phyloP scores from a whole-genome alignment of 53 echinoderm and acorn worm species.

The Holothuria scabra region DNA sequence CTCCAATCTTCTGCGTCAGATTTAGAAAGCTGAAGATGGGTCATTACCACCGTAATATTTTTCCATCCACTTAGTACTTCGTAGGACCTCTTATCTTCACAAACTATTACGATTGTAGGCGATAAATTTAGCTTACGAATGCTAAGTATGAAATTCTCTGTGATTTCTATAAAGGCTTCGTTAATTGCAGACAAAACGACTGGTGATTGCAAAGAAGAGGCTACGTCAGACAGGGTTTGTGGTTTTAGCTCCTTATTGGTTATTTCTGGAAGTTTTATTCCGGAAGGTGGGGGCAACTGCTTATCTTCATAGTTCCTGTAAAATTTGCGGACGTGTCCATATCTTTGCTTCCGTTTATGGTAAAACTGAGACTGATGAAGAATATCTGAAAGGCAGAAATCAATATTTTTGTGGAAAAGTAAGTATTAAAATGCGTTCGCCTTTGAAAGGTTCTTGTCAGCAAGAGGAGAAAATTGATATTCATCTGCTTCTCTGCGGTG shows the following conservation, averaged over 20 bases:
- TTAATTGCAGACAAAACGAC: constrained; percentile 44
- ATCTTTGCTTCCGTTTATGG: not conserved
- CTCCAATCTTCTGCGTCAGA: constrained; percentile 38
- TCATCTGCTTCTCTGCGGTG: too few species aligned
- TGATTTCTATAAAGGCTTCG: constrained; percentile 38
- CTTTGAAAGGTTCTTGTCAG: too few species aligned
- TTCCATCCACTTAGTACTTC: constrained; percentile 20
- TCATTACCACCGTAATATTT: constrained; percentile 27
- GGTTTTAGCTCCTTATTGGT: not conserved
- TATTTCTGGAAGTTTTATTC: not conserved
- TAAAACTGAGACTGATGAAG: too few species aligned
- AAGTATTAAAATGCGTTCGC: too few species aligned
- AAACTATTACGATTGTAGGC: constrained; percentile 22
- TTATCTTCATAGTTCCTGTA: not conserved
- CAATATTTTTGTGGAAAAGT: too few species aligned
- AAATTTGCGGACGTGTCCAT: not conserved
- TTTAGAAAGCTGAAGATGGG: constrained; percentile 30
- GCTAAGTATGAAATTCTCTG: constrained; percentile 34
- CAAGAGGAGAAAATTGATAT: too few species aligned
- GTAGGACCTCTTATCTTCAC: constrained; percentile 38
- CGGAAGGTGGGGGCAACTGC: not conserved
- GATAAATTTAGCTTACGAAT: constrained; percentile 1
- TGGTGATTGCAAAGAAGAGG: constrained; percentile 32
- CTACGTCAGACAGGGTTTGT: constrained; percentile 21
- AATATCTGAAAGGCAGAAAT: too few species aligned